phyloP scores from a whole-genome alignment of 2,113 vertebrate genomes.

The Ammodramus savannarum region DNA sequence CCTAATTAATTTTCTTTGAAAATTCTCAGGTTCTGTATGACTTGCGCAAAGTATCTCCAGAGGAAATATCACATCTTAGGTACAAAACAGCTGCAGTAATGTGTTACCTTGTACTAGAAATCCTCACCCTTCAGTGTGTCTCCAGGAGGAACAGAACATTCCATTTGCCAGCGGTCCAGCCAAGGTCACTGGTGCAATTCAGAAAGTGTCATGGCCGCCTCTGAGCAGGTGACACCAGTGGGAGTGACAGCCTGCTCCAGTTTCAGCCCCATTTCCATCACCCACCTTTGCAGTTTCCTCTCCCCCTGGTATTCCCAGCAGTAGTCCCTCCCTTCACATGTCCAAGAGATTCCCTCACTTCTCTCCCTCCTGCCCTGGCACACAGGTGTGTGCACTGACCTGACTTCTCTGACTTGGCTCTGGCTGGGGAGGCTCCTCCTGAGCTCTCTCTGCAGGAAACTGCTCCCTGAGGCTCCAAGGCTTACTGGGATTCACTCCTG shows the following conservation, averaged over 20 bases:
- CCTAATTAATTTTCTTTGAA: neutral
- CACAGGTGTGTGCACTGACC: neutral
- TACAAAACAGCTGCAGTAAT: neutral
- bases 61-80: neutral
- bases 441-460: neutral
- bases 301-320: neutral
- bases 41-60: neutral
- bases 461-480: neutral
- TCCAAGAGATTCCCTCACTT: neutral
- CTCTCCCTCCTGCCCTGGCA: neutral
- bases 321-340: neutral
- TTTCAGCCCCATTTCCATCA: neutral
- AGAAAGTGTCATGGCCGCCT: accelerated
- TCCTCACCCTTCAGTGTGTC: neutral
- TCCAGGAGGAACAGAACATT: neutral
- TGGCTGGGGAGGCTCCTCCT: neutral
- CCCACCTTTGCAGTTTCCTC: neutral
- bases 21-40: neutral
- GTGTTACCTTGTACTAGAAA: neutral
- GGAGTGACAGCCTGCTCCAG: neutral
- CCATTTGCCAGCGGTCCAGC: too few species aligned
- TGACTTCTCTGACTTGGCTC: neutral
- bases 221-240: accelerated
- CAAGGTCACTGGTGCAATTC: neutral
- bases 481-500: neutral